Percentiles rank a stretch among this genome's conserved stretches.
phyloP scores from a whole-genome alignment of 2,797 vertebrate species.

The Lerista edwardsae region DNA sequence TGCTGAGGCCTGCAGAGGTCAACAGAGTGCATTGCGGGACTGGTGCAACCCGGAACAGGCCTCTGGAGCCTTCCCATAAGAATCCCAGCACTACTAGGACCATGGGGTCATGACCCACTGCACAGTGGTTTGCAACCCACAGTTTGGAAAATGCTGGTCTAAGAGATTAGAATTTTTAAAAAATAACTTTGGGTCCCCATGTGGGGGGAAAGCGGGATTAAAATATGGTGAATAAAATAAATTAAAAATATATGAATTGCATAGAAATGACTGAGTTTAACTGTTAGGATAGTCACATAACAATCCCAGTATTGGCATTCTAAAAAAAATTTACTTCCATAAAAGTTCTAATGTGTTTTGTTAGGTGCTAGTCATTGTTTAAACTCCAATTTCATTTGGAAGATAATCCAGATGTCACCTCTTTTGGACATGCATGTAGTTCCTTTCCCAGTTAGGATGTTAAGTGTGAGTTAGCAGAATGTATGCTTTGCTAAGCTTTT shows the following conservation, averaged over 20 bases:
- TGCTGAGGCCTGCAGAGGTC: too few species aligned
- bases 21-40: too few species aligned
- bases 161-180: too few species aligned
- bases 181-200: too few species aligned
- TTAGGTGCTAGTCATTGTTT: neutral
- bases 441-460: conserved; percentile 29
- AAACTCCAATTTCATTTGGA: conserved; percentile 4
- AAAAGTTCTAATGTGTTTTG: neutral
- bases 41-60: too few species aligned
- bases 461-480: conserved; percentile 34
- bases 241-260: neutral
- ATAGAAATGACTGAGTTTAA: neutral
- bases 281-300: neutral
- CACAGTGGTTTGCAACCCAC: too few species aligned
- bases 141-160: too few species aligned
- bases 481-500: neutral
- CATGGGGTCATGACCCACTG: too few species aligned
- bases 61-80: too few species aligned
- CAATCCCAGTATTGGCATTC: neutral
- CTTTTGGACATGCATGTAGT: neutral
- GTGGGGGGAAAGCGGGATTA: too few species aligned
- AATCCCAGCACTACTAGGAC: too few species aligned
- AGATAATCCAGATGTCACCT: conserved; percentile 24
- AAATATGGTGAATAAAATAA: neutral
- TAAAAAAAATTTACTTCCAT: neutral